Evolutionary conservation across 2,888 invertebrate genomes (phyloP).

Genomic region (Drosophila mulleri): DNA sequence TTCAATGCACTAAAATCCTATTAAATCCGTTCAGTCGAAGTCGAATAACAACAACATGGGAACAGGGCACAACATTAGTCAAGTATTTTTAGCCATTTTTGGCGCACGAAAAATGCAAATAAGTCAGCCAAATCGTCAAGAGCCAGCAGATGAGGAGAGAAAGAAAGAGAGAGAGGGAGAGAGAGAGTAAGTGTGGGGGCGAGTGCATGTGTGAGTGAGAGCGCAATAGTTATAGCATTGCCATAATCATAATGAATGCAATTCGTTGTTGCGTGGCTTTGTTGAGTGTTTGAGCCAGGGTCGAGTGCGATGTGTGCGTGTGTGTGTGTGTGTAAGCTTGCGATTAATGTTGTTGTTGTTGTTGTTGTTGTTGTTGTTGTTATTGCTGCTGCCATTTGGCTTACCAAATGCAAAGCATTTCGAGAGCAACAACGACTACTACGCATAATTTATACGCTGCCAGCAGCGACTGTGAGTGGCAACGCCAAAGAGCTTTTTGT

Average conservation of each 20-base stretch:
- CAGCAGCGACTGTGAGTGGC: constrained; percentile 40
- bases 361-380: constrained; percentile 4
- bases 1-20: constrained; percentile 72
- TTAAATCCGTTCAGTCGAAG: constrained; percentile 65
- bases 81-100: constrained; percentile 68
- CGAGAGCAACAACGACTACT: constrained; percentile 40
- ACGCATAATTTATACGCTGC: constrained; percentile 58
- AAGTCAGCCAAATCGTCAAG: constrained; percentile 43
- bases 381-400: constrained; percentile 4
- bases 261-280: constrained; percentile 56
- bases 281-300: constrained; percentile 24
- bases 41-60: constrained; percentile 26
- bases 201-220: background rate
- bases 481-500: constrained; percentile 43
- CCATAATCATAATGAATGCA: constrained; percentile 69
- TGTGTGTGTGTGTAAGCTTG: constrained; percentile 16
- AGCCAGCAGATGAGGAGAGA: background rate
- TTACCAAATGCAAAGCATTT: constrained; percentile 42
- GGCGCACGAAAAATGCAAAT: constrained; percentile 69
- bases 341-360: background rate
- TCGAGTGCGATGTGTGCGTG: constrained; percentile 5
- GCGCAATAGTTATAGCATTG: constrained; percentile 20
- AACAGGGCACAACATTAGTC: constrained; percentile 61
- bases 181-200: background rate
- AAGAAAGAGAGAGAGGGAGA: background rate